These are phyloP conservation scores for Monarcha castaneiventris DNA, from an alignment of 2,113 vertebrate genomes.

Conservation along the genomic window DNA sequence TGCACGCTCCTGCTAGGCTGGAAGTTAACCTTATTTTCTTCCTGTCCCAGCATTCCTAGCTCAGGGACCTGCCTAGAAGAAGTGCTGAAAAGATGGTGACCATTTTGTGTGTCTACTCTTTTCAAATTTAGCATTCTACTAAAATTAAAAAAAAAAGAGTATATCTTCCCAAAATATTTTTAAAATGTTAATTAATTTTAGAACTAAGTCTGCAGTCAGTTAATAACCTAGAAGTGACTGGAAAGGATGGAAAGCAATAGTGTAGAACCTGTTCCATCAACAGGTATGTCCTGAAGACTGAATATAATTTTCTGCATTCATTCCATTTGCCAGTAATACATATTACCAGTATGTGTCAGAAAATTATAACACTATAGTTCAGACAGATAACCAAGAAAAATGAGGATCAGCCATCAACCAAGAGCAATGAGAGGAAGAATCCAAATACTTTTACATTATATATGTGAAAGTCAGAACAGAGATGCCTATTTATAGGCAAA, in stretches of 20 bases:
- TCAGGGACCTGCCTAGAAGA: neutral
- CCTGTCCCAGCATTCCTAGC: fast-evolving
- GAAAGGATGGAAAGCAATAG: neutral
- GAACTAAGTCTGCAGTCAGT: neutral
- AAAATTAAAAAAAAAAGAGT: neutral
- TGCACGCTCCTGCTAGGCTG: neutral
- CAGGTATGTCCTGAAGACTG: neutral
- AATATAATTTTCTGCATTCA: neutral
- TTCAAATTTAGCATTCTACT: neutral
- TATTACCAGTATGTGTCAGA: neutral
- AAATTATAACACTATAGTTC: neutral
- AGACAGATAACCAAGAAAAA: neutral
- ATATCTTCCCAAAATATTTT: neutral
- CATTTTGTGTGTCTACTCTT: neutral
- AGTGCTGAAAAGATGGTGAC: neutral
- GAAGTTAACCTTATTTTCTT: neutral
- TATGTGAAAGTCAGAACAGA: neutral
- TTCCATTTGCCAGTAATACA: neutral
- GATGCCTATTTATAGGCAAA: neutral
- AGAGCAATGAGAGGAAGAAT: neutral
- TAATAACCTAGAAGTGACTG: neutral
- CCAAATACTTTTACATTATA: neutral
- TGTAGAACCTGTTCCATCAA: neutral
- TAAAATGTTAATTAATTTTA: neutral
- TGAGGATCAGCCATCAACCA: neutral